Evolutionary conservation across 2,888 invertebrate species (phyloP), one percentile per base, ranked within the genome.

Genomic region (Lithophane ornitopus): DNA sequence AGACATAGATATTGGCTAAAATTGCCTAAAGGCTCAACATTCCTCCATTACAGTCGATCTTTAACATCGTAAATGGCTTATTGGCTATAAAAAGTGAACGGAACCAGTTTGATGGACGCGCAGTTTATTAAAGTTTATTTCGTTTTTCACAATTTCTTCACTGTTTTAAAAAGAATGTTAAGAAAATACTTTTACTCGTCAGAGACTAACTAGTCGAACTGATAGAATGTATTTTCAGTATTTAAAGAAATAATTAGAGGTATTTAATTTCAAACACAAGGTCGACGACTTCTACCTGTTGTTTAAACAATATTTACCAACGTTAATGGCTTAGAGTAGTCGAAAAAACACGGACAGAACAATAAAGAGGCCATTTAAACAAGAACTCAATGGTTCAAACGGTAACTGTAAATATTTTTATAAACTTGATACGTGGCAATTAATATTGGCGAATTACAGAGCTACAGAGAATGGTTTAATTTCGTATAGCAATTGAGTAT

Each of bases 341-440:
- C n/a, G 26, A 63, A 67, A 63, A 67, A 79, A 81, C 39, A 75
- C 56, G 76, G 34, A 58, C 62, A 62, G 44, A 76, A 52, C 66
- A 81, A 79, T 76, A 52, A 75, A 49, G 49, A 16, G 19, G 9
- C 68, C 76, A 81, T 81, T 81, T 76, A 61, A 81, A 74, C 46
- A 46, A 52, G 28, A 28, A 44, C 34, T 61, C 39, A 28, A 54
- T 16, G 46, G 28, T 59, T 61, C 26, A 12, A 41, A 22, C 8
- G 22, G 19, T 22, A 34, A 49, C 28, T 19, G 56, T 52, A 44
- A 81, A 81, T 81, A 56, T 56, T 56, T 81, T 62, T 26, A 46
- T 56, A 56, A 56, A 78, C 34, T 62, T 81, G 66, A 66, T 56
- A 74, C 46, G 39, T 28, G n/a, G n/a, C 74, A 66, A 81, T 80